A percentile compares a stretch with the other conserved stretches of the same genome.
Conservation (phyloP, 2,113 vertebrate species). For the Mystacornis crossleyi region DNA sequence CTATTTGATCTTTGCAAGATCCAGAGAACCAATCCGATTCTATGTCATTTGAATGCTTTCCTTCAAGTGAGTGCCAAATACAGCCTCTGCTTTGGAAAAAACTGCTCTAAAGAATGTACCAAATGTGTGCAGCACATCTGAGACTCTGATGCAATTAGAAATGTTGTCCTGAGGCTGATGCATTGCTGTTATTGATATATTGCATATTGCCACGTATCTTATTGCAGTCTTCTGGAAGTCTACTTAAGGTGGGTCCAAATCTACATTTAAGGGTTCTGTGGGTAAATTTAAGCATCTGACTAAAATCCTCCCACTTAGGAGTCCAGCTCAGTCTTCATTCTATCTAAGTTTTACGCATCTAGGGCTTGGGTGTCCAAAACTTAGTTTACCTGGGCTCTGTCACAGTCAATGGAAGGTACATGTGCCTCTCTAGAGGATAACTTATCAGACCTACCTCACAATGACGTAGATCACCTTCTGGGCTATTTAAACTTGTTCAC, state of each 20-base stretch:
- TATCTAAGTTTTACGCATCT: not conserved
- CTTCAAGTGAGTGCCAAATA: not conserved
- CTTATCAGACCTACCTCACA: not conserved
- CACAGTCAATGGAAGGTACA: not conserved
- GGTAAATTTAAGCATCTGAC: not conserved
- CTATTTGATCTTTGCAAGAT: slow-evolving; percentile 7
- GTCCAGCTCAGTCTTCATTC: not conserved
- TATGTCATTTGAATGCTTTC: not conserved
- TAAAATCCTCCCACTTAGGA: not conserved
- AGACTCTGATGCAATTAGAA: not conserved
- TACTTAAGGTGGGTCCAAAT: not conserved
- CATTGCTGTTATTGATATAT: not conserved
- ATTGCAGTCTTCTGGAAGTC: not conserved
- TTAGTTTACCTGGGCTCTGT: not conserved
- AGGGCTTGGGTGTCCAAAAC: not conserved
- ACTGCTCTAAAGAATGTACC: not conserved
- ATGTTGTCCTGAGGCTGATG: not conserved
- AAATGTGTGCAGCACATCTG: not conserved
- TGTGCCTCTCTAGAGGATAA: not conserved
- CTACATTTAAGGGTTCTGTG: not conserved
- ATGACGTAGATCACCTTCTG: not conserved
- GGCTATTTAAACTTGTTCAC: not conserved
- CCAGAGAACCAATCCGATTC: not conserved
- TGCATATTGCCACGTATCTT: not conserved
- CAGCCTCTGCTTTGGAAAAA: not conserved